Percentiles rank a stretch among this genome's conserved stretches.
Conservation (phyloP, 2,888 invertebrate genomes). For the Hirtodrosophila confusa region DNA sequence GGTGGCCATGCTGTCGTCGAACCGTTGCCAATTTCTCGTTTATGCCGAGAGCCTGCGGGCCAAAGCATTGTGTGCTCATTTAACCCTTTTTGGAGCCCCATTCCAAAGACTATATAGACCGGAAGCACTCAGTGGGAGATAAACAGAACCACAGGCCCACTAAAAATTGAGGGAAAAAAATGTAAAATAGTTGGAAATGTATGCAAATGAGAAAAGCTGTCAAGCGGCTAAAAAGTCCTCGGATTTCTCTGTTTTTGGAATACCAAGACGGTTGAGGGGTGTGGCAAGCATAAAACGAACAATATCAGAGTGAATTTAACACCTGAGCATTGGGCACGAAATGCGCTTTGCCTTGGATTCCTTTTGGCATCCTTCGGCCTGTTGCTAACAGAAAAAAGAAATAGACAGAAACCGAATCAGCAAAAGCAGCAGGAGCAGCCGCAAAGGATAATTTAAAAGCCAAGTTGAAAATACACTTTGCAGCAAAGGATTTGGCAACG, state of each 20-base stretch:
- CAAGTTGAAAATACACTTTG: constrained; percentile 65
- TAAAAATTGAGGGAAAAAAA: constrained; percentile 29
- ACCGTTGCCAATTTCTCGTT: constrained; percentile 30
- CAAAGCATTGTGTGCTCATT: constrained; percentile 51
- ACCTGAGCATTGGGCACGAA: constrained; percentile 66
- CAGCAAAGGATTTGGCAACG: constrained; percentile 69
- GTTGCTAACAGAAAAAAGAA: constrained; percentile 39
- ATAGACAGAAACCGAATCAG: constrained; percentile 12
- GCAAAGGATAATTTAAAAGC: constrained; percentile 60
- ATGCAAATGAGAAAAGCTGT: constrained; percentile 65
- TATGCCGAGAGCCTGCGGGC: constrained; percentile 23
- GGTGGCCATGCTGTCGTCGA: background rate
- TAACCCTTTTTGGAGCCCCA: constrained; percentile 45
- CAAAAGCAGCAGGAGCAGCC: constrained; percentile 13
- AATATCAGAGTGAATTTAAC: constrained; percentile 63
- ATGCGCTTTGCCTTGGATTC: constrained; percentile 64
- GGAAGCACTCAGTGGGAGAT: constrained; percentile 55
- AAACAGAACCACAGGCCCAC: constrained; percentile 35
- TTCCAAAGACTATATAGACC: constrained; percentile 28
- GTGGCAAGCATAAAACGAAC: constrained; percentile 39
- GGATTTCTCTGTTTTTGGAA: constrained; percentile 12
- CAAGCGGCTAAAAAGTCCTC: constrained; percentile 43
- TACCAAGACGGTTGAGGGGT: constrained; percentile 9
- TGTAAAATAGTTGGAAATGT: constrained; percentile 73
- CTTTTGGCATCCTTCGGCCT: constrained; percentile 34